These are phyloP conservation scores for Gallinago media DNA, from an alignment of 2,113 vertebrate genomes.

Conservation along the genomic window DNA sequence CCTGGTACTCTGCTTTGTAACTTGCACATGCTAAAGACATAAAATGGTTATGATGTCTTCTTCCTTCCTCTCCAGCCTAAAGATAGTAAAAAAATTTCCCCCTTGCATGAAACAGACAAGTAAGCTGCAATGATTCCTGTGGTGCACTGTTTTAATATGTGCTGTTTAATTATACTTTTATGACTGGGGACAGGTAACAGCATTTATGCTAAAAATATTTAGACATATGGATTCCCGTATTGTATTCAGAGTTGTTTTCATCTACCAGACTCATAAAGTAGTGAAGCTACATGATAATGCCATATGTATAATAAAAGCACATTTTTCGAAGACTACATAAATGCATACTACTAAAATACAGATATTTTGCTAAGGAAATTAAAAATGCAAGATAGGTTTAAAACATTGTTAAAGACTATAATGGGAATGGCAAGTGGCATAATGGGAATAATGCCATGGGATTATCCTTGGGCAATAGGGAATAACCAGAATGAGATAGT, in stretches of 20 bases:
- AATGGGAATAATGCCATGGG: constrained; percentile 76
- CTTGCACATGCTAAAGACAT: constrained; percentile 13
- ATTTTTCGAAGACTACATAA: constrained; percentile 16
- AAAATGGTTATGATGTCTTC: neutral
- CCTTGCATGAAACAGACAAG: neutral
- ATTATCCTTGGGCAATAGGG: constrained; percentile 75
- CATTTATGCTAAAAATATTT: constrained; percentile 37
- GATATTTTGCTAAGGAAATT: constrained; percentile 70
- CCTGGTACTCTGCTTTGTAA: neutral
- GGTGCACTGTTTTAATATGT: neutral
- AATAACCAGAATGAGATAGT: constrained; percentile 77
- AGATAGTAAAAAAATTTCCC: neutral
- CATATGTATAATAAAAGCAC: constrained; percentile 49
- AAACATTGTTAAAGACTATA: constrained; percentile 73
- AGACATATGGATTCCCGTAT: constrained; percentile 25
- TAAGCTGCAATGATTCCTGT: neutral
- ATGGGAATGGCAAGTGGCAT: constrained; percentile 75
- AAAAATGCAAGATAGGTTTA: constrained; percentile 72
- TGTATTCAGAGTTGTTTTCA: constrained; percentile 34
- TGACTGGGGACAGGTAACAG: constrained; percentile 35
- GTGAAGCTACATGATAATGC: constrained; percentile 19
- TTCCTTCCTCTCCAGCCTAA: constrained; percentile 32
- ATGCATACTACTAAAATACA: constrained; percentile 59
- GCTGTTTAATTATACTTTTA: constrained; percentile 44
- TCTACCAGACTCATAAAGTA: constrained; percentile 15